Percentiles rank a stretch among this genome's conserved stretches.
Evolutionary conservation across 2,888 invertebrate genomes (phyloP).

Genomic region (Tipula helvola): DNA sequence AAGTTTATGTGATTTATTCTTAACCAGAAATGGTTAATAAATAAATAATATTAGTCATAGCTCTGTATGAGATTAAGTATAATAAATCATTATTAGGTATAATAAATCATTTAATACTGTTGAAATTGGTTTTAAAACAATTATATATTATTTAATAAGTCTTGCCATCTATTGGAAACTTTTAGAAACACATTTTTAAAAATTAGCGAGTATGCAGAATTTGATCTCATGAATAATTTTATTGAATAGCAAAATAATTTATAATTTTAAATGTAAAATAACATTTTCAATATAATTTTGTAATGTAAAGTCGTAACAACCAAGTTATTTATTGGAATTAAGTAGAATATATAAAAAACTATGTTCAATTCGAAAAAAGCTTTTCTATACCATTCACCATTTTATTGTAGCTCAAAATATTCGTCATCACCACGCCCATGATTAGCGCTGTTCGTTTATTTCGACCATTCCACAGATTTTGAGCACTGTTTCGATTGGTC

Average conservation of each 20-base stretch:
- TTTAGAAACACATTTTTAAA: neutral
- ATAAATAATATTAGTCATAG: too few species aligned
- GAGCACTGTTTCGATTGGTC: neutral
- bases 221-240: neutral
- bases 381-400: neutral
- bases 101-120: too few species aligned
- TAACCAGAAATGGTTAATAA: too few species aligned
- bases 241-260: neutral
- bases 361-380: neutral
- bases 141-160: too few species aligned
- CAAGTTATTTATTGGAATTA: neutral
- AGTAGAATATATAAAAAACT: neutral
- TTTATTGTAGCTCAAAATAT: neutral
- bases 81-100: too few species aligned
- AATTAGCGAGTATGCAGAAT: neutral
- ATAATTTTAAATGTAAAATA: neutral
- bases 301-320: neutral
- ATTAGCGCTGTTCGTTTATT: neutral
- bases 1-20: too few species aligned
- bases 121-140: too few species aligned
- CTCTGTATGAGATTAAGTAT: too few species aligned
- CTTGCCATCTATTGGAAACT: neutral
- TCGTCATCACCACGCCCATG: conserved; percentile 10
- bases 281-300: neutral
- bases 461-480: neutral